Conservation (phyloP, 30 jellyfish, hydroid and myxozoan genomes). For the Nemopilema nomurai region DNA sequence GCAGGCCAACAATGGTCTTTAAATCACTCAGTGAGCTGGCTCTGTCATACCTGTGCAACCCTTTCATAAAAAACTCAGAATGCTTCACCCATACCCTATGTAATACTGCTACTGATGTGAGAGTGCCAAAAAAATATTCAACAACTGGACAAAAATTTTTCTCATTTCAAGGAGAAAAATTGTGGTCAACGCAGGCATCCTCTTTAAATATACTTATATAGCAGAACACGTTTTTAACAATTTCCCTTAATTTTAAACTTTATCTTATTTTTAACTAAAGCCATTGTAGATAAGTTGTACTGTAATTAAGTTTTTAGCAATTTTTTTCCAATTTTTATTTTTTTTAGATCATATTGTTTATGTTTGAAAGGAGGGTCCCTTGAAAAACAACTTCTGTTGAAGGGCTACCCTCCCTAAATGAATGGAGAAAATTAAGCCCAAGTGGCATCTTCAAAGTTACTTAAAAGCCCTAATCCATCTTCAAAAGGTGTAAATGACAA, state of each 20-base stretch:
- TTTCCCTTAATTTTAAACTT: not conserved
- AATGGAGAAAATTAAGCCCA: no score
- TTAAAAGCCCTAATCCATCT: no score
- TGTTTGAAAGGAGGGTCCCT: not conserved
- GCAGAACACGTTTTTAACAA: not conserved
- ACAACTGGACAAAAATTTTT: slow-evolving; percentile 7
- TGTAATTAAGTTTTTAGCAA: not conserved
- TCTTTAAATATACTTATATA: not conserved
- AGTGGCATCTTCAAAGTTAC: no score
- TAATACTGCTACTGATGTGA: not conserved
- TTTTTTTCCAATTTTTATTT: no score
- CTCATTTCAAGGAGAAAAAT: slow-evolving; percentile 24
- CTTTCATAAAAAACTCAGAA: slow-evolving; percentile 2
- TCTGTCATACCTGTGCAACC: slow-evolving; percentile 9
- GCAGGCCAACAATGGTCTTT: slow-evolving; percentile 8
- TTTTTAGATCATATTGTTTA: no score
- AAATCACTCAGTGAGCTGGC: slow-evolving; percentile 1
- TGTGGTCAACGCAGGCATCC: slow-evolving; percentile 32
- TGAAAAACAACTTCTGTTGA: not conserved
- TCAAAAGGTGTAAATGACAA: no score
- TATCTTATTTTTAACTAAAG: no score
- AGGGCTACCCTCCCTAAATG: no score
- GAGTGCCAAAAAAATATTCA: slow-evolving; percentile 10
- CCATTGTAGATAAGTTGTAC: not conserved
- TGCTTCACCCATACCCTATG: slow-evolving; percentile 6